Base-by-base conservation (phyloP, 2,888 invertebrate species). In the Dicycla oo region DNA sequence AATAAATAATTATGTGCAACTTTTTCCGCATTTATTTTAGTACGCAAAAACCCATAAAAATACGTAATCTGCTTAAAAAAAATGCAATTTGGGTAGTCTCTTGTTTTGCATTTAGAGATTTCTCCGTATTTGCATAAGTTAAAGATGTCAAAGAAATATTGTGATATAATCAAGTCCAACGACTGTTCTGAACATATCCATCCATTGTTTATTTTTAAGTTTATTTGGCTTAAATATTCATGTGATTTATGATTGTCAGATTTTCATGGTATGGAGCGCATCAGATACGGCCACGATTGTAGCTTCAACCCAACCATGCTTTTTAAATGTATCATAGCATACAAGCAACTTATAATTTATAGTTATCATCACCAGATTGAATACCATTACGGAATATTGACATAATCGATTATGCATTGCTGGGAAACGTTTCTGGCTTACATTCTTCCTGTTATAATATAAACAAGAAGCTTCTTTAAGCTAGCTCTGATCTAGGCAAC, bases 371-470 rank as follows among this genome's bases (percentile, higher is more conserved):
- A 62, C 47, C 51, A 73, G 75, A 85, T 83, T 85, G 65, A 81
- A 83, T 81, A 83, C 81, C 68, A 69, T 84, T 72, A 83, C 75
- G 61, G 67, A 69, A 67, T 80, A 71, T 82, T 81, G 82, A 79
- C 85, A 84, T 86, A 86, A 85, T 81, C 75, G 61, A 73, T 84
- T 82, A 86, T 79, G 81, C 86, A 86, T 80, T 57, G 73, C 61
- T 79, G 83, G 30, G 72, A 67, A 75, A 53, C 6, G 30, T 75
- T 81, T 79, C 76, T 77, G 82, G 43, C n/a, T 45, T 34, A 18
- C n/a, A 82, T 65, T 82, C 65, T 81, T 81, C 70, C 70, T 75
- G 63, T 51, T 34, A 43, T 51, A 54, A 63, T 38, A 58, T 30
- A 47, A 49, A 10, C 40, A 34, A 10, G 53, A 61, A 53, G 54